A percentile compares a stretch with the other conserved stretches of the same genome.
These are phyloP conservation scores for Sycophila sp. DNA, from an alignment of 1,140 invertebrate genomes.

Conservation along the genomic window DNA sequence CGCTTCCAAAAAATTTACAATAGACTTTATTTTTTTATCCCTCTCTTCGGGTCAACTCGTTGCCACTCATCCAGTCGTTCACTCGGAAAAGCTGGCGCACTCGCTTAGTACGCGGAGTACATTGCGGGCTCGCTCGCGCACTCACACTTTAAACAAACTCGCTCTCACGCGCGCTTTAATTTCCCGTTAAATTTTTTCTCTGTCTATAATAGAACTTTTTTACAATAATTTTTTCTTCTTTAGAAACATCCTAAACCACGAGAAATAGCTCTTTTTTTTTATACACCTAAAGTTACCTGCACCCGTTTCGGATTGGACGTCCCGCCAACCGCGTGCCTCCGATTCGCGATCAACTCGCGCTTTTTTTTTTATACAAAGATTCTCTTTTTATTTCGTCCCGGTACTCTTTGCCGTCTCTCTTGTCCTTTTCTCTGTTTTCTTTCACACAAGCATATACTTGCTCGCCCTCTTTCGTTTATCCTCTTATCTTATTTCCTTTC, in stretches of 20 bases:
- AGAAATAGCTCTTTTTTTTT: conserved; percentile 55
- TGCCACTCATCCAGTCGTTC: conserved; percentile 8
- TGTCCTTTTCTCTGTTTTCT: conserved; percentile 41
- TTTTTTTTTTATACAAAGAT: conserved; percentile 5
- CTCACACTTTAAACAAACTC: not conserved
- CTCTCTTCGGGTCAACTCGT: not conserved
- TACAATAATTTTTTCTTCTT: conserved; percentile 60
- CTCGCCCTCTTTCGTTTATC: conserved; percentile 45
- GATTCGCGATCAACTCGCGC: conserved; percentile 25
- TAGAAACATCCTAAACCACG: conserved; percentile 57
- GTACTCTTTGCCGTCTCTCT: conserved; percentile 13
- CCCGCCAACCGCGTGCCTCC: conserved; percentile 41
- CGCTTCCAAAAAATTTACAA: conserved; percentile 56
- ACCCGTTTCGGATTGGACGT: conserved; percentile 58
- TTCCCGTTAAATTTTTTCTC: conserved; percentile 42
- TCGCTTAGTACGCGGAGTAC: not conserved
- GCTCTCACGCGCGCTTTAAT: conserved; percentile 17
- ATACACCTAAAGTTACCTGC: conserved; percentile 60
- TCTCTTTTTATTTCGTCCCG: not conserved
- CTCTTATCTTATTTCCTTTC: conserved; percentile 35
- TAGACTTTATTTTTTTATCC: conserved; percentile 43
- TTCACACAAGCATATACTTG: conserved; percentile 46
- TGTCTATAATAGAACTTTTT: conserved; percentile 52
- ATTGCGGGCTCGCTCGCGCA: not conserved
- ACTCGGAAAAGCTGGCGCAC: not conserved